A percentile compares a stretch with the other conserved stretches of the same genome.
Conservation (phyloP, 2,113 vertebrate species). For the Tragelaphus imberbis region DNA sequence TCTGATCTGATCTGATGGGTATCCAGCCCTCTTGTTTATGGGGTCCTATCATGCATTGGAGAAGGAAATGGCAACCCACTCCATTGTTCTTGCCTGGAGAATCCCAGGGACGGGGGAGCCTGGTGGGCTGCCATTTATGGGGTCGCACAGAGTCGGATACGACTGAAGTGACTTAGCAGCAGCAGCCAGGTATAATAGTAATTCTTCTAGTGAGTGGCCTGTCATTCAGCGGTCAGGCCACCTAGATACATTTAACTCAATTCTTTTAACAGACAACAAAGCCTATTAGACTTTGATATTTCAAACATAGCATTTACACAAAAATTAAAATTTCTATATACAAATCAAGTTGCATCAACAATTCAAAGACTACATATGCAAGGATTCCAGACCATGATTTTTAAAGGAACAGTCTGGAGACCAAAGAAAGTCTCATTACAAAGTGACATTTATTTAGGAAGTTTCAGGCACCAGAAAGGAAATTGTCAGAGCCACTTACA, state of each 20-base stretch:
- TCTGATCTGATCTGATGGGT: too few relatives aligned
- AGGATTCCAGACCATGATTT: neutral
- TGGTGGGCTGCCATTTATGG: too few relatives aligned
- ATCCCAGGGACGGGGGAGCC: too few relatives aligned
- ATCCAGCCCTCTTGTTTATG: neutral
- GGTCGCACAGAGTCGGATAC: too few relatives aligned
- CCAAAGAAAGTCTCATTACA: neutral
- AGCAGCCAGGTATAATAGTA: neutral
- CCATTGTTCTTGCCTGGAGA: too few relatives aligned
- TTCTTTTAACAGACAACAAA: neutral
- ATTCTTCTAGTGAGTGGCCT: neutral
- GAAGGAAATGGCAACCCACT: too few relatives aligned
- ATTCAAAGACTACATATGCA: neutral
- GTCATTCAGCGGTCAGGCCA: neutral
- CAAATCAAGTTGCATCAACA: neutral
- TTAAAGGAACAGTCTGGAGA: neutral
- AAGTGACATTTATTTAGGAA: constrained; percentile 23
- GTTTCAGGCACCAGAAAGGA: neutral
- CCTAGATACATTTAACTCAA: neutral
- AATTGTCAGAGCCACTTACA: neutral
- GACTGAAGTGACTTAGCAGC: too few relatives aligned
- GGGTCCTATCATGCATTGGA: too few relatives aligned
- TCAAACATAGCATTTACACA: neutral
- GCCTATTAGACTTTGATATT: neutral
- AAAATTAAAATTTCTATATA: neutral